A percentile compares a stretch with the other conserved stretches of the same genome.
Evolutionary conservation across 2,888 invertebrate genomes (phyloP).

Genomic region (Leptopilina syphax): DNA sequence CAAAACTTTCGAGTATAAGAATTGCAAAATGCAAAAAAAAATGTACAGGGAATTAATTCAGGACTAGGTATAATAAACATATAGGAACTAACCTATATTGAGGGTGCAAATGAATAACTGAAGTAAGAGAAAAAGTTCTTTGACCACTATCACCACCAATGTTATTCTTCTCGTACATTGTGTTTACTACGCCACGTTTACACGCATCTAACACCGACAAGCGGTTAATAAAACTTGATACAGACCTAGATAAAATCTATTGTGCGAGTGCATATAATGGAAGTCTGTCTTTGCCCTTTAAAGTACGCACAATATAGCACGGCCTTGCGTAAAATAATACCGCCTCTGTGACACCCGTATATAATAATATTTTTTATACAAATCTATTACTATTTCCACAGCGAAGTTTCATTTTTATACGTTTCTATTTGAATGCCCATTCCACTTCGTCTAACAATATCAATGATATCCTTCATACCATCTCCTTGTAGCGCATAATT

Average conservation of each 20-base stretch:
- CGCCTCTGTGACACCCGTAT: conserved; percentile 50
- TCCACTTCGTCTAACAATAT: no score
- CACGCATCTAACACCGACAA: conserved; percentile 63
- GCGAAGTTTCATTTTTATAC: no score
- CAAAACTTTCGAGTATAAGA: no score
- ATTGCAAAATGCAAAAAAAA: no score
- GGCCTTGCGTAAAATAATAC: conserved; percentile 62
- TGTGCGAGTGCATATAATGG: conserved; percentile 67
- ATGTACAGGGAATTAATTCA: no score
- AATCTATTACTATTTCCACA: no score
- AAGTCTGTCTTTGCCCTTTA: conserved; percentile 60
- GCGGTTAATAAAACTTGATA: conserved; percentile 69
- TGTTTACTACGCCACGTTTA: conserved; percentile 66
- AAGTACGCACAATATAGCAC: conserved; percentile 59
- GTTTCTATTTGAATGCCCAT: no score
- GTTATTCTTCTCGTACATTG: conserved; percentile 41
- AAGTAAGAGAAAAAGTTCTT: conserved; percentile 16
- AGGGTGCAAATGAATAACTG: not conserved
- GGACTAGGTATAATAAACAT: no score
- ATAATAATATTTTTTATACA: conserved; percentile 34
- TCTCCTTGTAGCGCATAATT: no score
- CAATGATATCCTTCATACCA: no score
- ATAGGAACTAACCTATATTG: no score
- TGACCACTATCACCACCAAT: not conserved
- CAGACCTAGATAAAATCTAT: conserved; percentile 70